These are phyloP conservation scores for Campoletis sonorensis DNA, from an alignment of 1,140 invertebrate species.

Conservation along the genomic window DNA sequence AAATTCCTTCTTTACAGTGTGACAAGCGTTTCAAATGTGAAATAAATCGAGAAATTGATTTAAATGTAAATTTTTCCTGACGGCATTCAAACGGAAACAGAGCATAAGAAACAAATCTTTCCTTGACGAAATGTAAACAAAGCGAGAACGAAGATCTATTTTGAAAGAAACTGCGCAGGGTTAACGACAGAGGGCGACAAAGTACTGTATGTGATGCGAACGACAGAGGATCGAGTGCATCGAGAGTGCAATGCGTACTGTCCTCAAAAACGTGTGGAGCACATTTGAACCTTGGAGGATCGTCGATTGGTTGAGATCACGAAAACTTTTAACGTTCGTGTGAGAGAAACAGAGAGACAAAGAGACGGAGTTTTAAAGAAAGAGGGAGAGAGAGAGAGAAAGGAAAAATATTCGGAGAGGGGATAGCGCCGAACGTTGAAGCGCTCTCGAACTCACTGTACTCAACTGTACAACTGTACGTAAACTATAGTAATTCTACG, in stretches of 20 bases:
- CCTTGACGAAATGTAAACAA: too few relatives aligned
- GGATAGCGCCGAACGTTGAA: background rate
- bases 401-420: background rate
- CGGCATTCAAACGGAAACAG: too few relatives aligned
- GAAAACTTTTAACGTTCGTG: background rate
- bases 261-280: background rate
- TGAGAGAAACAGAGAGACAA: background rate
- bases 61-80: too few relatives aligned
- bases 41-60: too few relatives aligned
- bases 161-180: background rate
- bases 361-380: background rate
- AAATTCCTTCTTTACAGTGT: too few relatives aligned
- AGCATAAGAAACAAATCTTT: too few relatives aligned
- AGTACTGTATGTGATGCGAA: background rate
- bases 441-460: background rate
- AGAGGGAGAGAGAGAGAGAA: background rate
- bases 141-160: background rate
- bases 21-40: too few relatives aligned
- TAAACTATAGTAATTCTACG: background rate
- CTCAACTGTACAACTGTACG: background rate
- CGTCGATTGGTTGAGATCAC: conserved; percentile 2
- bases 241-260: background rate
- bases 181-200: background rate
- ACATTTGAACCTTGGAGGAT: background rate
- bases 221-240: background rate